A percentile compares a stretch with the other conserved stretches of the same genome.
phyloP scores from a whole-genome alignment of 2,797 vertebrate genomes.

The Esox lucius region DNA sequence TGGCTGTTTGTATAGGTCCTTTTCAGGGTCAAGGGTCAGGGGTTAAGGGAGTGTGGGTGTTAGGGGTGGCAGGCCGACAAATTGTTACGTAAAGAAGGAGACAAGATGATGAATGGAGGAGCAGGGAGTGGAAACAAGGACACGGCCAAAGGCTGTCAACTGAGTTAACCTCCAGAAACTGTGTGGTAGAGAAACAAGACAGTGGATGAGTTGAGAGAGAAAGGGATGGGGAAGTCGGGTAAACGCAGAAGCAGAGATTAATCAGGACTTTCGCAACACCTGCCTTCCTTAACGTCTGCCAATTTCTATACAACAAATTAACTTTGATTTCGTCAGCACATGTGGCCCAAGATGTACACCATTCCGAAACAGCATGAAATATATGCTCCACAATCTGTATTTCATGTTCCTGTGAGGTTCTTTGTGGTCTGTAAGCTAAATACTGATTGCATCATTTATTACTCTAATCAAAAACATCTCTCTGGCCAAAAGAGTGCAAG shows the following conservation, averaged over 20 bases:
- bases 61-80: constrained; percentile 36
- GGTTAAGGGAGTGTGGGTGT: constrained; percentile 37
- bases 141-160: constrained; percentile 2
- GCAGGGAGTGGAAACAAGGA: constrained; percentile 19
- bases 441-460: constrained; percentile 18
- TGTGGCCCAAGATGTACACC: not conserved
- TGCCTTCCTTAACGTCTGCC: too few relatives aligned
- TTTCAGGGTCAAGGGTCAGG: constrained; percentile 30
- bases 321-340: too few relatives aligned
- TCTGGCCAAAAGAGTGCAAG: constrained; percentile 23
- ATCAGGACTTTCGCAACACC: too few relatives aligned
- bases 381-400: not conserved
- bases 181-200: not conserved
- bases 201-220: not conserved
- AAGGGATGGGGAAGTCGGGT: not conserved
- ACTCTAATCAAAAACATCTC: constrained; percentile 18
- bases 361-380: not conserved
- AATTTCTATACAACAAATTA: too few relatives aligned
- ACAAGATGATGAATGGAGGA: constrained; percentile 44
- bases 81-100: constrained; percentile 39
- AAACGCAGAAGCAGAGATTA: not conserved
- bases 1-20: constrained; percentile 5
- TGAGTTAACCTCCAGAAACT: not conserved
- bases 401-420: not conserved
- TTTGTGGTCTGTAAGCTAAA: constrained; percentile 6